Percentiles rank a stretch among this genome's conserved stretches.
These are phyloP conservation scores for Acanthosepion esculentum DNA, from an alignment of 2,888 invertebrate species.

Conservation along the genomic window DNA sequence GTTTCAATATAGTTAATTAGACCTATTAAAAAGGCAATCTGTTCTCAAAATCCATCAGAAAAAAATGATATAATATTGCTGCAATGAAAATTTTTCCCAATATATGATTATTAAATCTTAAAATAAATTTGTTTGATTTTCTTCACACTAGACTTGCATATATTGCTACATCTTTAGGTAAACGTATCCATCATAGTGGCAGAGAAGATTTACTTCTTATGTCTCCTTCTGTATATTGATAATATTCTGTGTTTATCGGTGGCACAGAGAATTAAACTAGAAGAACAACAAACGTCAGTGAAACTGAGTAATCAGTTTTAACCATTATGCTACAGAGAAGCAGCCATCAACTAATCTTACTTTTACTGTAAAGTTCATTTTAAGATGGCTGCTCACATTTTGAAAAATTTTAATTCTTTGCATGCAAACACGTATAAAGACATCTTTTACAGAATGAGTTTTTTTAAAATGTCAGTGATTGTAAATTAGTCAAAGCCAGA, in stretches of 20 bases:
- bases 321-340: not conserved
- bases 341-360: not conserved
- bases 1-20: no score
- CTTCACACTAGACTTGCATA: no score
- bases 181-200: not conserved
- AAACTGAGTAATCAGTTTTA: not conserved
- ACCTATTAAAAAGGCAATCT: no score
- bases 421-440: not conserved
- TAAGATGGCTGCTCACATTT: not conserved
- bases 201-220: not conserved
- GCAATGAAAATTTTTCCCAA: no score
- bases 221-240: not conserved
- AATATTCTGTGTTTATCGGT: not conserved
- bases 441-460: no score
- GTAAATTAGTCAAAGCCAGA: no score
- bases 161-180: not conserved
- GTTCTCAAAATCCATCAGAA: no score
- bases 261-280: not conserved
- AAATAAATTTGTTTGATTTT: no score
- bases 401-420: not conserved
- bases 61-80: no score
- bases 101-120: no score
- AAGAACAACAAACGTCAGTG: not conserved
- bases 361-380: not conserved
- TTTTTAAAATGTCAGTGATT: no score